Percentiles rank a stretch among this genome's conserved stretches.
Evolutionary conservation across 2,888 invertebrate genomes (phyloP).

Genomic region (Clunio marinus): DNA sequence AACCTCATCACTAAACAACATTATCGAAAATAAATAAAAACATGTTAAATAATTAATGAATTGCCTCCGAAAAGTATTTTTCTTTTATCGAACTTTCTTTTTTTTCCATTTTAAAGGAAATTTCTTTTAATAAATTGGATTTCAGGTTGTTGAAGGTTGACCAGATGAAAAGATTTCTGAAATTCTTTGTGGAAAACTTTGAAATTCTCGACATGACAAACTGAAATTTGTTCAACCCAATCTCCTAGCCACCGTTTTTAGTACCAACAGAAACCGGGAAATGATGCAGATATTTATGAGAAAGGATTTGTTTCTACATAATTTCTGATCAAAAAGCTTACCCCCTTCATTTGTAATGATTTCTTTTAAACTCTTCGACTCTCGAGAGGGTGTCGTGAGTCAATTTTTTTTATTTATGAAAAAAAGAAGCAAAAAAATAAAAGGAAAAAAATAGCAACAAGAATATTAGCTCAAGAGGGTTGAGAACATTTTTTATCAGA

Average conservation of each 20-base stretch:
- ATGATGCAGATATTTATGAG: not conserved
- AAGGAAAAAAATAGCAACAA: not conserved
- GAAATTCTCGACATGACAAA: too few species aligned
- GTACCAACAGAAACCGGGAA: not conserved
- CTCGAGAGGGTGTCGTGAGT: slow-evolving; percentile 3
- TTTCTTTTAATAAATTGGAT: slow-evolving; percentile 32
- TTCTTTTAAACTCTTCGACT: not conserved
- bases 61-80: not conserved
- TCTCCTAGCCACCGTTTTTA: too few species aligned
- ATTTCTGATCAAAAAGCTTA: not conserved
- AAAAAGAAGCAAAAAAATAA: not conserved
- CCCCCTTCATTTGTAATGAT: not conserved
- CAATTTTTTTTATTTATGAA: slow-evolving; percentile 12
- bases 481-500: not conserved
- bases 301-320: slow-evolving; percentile 6
- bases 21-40: slow-evolving; percentile 28
- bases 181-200: too few species aligned
- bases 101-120: not conserved
- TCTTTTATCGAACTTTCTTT: not conserved
- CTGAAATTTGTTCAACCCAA: too few species aligned
- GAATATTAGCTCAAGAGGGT: not conserved
- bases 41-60: slow-evolving; percentile 32
- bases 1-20: slow-evolving; percentile 2
- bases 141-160: too few species aligned
- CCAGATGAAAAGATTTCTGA: too few species aligned